A percentile compares a stretch with the other conserved stretches of the same genome.
Conservation (phyloP, 2,113 vertebrate species). For the Pollachius pollachius region DNA sequence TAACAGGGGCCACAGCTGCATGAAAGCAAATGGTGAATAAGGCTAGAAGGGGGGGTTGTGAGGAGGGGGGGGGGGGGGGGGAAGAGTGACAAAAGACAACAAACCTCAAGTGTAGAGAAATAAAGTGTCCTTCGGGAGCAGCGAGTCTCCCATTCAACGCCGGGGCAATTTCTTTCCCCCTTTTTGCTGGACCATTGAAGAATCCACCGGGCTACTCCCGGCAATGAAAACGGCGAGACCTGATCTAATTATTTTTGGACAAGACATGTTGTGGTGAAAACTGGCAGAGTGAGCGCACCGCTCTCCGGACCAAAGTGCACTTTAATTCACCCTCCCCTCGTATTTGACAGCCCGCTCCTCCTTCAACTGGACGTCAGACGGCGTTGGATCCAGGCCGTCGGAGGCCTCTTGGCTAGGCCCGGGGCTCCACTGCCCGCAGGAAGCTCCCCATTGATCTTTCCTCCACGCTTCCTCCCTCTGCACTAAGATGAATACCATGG, state of each 20-base stretch:
- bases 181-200: slow-evolving; percentile 65
- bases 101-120: slow-evolving; percentile 81
- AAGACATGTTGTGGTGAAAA: slow-evolving; percentile 71
- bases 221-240: slow-evolving; percentile 46
- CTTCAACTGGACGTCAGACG: slow-evolving; percentile 65
- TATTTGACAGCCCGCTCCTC: slow-evolving; percentile 63
- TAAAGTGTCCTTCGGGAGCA: slow-evolving; percentile 72
- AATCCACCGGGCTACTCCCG: slow-evolving; percentile 58
- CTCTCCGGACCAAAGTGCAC: slow-evolving; percentile 71
- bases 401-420: slow-evolving; percentile 24
- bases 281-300: slow-evolving; percentile 62
- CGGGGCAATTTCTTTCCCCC: slow-evolving; percentile 59
- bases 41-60: background rate
- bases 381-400: slow-evolving; percentile 28
- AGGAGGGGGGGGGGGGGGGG: slow-evolving; percentile 8
- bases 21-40: slow-evolving; percentile 73
- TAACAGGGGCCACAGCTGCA: slow-evolving; percentile 75
- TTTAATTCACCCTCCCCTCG: slow-evolving; percentile 72
- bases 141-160: slow-evolving; percentile 69
- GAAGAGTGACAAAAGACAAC: slow-evolving; percentile 81
- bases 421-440: background rate
- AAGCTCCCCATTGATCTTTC: background rate
- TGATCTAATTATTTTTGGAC: slow-evolving; percentile 77
- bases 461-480: background rate
- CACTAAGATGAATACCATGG: background rate